phyloP scores from a whole-genome alignment of 2,113 vertebrate species.

The Leptocoma aspasia region DNA sequence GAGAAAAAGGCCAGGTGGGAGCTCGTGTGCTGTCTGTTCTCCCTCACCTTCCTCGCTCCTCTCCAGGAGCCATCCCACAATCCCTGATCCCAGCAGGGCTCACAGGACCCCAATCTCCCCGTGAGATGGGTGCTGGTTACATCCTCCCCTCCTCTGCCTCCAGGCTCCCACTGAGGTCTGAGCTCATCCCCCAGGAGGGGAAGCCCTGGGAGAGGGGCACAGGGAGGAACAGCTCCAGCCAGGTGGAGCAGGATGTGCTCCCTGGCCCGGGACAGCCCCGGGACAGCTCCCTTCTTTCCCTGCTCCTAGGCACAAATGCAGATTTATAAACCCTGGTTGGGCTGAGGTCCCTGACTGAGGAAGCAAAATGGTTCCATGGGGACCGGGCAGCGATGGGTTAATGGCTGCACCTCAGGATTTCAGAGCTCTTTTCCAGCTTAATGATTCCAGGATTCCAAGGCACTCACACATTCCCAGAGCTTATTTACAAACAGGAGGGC shows the following conservation, averaged over 20 bases:
- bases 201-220: neutral
- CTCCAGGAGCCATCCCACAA: neutral
- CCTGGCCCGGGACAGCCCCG: no score
- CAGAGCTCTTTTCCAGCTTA: neutral
- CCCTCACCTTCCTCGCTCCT: neutral
- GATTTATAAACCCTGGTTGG: accelerated
- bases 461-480: neutral
- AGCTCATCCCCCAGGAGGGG: neutral
- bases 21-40: accelerated
- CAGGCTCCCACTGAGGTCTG: neutral
- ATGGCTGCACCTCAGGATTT: neutral
- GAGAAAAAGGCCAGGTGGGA: neutral
- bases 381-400: neutral
- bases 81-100: accelerated
- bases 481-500: neutral
- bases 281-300: neutral
- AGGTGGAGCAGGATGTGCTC: neutral
- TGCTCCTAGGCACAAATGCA: neutral
- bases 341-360: neutral
- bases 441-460: neutral
- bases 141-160: neutral
- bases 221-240: neutral
- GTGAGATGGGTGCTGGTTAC: neutral
- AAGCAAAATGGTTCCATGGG: neutral
- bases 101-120: neutral